Evolutionary conservation across 1,140 invertebrate genomes (phyloP), one percentile per base, ranked within the genome.

Genomic region (Dysdera silvatica): DNA sequence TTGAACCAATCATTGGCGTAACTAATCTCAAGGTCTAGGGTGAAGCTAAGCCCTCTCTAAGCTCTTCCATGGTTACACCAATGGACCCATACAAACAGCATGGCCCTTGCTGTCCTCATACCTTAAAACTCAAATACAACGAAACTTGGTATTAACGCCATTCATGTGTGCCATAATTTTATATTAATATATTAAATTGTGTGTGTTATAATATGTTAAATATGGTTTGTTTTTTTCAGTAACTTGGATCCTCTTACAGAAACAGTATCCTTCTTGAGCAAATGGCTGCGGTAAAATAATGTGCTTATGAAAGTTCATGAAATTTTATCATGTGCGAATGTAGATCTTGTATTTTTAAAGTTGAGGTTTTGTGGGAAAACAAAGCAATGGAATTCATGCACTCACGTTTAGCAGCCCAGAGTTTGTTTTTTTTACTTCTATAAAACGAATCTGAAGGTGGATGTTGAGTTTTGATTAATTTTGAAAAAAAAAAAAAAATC

Each of bases 221-320:
- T n/a, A n/a, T n/a, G n/a, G n/a, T 56, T 73, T 73, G 72, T 68
- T 67, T 64, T 71, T 75, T 83, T 71, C 77, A 93, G 91, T 35
- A 98, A 98, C 80, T 81, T 98, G 71, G 95, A 98, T 80, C 89
- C 92, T 8, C 79, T 97, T 18, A 98, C 95, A 18, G 95, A 98
- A 81, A 98, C 95, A 45, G 85, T 86, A 84, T 83, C 80, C 81
- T 83, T 84, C 77, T 26, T 23, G n/a, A 20, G 16, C n/a, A 2
- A 20, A 47, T 18, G 18, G 14, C 10, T 47, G 10, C 24, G 18
- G 12, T 16, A 6, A 23, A 23, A 20, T 47, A 2, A 3, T 20
- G 18, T 18, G 20, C 18, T 16, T 6, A 20, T 47, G 12, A 12
- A 47, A 23, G 10, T 47, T 47, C 18, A 47, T n/a, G n/a, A n/a